A percentile compares a stretch with the other conserved stretches of the same genome.
These are phyloP conservation scores for Pseudolycoriella hygida DNA, from an alignment of 2,888 invertebrate genomes.

Conservation along the genomic window DNA sequence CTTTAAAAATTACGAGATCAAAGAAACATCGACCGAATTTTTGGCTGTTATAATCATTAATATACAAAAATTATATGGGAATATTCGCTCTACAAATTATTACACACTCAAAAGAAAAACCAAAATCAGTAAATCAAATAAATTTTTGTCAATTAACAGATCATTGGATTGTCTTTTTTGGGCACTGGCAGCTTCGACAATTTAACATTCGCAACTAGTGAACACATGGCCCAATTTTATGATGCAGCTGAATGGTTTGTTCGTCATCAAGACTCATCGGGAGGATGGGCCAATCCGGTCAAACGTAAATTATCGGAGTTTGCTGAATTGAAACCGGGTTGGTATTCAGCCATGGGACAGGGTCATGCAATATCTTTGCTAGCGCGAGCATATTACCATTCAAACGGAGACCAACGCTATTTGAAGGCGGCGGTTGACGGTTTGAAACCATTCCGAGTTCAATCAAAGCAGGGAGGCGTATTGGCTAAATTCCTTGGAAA, in stretches of 20 bases:
- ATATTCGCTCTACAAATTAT: too few species aligned
- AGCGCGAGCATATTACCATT: slow-evolving; percentile 73
- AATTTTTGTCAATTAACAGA: too few species aligned
- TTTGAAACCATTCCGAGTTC: slow-evolving; percentile 56
- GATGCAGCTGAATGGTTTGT: slow-evolving; percentile 90
- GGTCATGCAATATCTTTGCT: slow-evolving; percentile 94
- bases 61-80: too few species aligned
- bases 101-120: too few species aligned
- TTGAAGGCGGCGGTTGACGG: slow-evolving; percentile 68
- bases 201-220: slow-evolving; percentile 59
- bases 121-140: too few species aligned
- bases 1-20: too few species aligned
- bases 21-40: too few species aligned
- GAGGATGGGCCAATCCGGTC: slow-evolving; percentile 90
- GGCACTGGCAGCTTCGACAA: slow-evolving; percentile 62
- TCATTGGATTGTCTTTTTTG: slow-evolving; percentile 43
- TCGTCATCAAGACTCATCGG: slow-evolving; percentile 48
- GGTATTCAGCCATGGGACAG: slow-evolving; percentile 98
- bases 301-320: slow-evolving; percentile 56
- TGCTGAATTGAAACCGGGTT: slow-evolving; percentile 65
- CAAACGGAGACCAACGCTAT: slow-evolving; percentile 55
- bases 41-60: too few species aligned
- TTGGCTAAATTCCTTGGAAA: slow-evolving; percentile 69
- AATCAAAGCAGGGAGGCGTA: slow-evolving; percentile 63
- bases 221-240: slow-evolving; percentile 81